Evolutionary conservation across 2,113 vertebrate species (phyloP).

Genomic region (crab-eating macaque (Macaca fascicularis)): T2T-MFA8v1.1 NC_088376.1:169415001-169415500

Average conservation of each 20-base stretch:
- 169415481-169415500: not conserved
- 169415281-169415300: not conserved
- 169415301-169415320: not conserved
- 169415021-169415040: not conserved
- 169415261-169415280: not conserved
- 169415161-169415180: not conserved
- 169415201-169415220: not conserved
- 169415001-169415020: not conserved
- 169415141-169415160: not conserved
- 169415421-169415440: not conserved
- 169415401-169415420: not conserved
- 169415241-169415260: not conserved
- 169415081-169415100: not conserved
- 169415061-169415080: not conserved
- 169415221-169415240: not conserved
- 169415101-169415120: slow-evolving; percentile 15
- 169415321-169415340: not conserved
- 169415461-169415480: slow-evolving; percentile 7
- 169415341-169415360: not conserved
- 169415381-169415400: slow-evolving; percentile 25
- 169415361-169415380: slow-evolving; percentile 17
- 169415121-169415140: slow-evolving; percentile 24
- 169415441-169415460: not conserved
- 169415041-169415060: not conserved
- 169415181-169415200: not conserved